Evolutionary conservation across 1,140 invertebrate genomes (phyloP), one percentile per base, ranked within the genome.

Genomic region (Hypsibius dujardini): DNA sequence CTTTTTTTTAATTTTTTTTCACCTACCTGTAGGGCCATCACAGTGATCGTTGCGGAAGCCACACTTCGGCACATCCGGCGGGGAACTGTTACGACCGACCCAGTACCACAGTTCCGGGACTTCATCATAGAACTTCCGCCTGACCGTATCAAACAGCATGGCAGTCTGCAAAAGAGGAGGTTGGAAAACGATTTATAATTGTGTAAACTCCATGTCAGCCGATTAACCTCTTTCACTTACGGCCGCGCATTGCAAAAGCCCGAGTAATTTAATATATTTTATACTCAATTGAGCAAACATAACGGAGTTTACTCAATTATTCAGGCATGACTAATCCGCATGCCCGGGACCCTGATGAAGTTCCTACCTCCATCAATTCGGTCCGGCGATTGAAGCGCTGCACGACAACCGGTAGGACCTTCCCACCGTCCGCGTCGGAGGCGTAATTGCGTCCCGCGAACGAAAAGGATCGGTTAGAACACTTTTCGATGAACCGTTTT

Each of bases 81-180:
- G 62, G 3, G 62, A 42, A 42, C 7, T 67, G 62, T 67, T 67
- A 14, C 62, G 12, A 42, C 42, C 42, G 62, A 67, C 62, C 62
- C 62, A 67, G 62, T 67, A 67, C 62, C 62, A 67, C 62, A 67
- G 42, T 7, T 67, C 62, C 12, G 12, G 12, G 12, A 7, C n/a
- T 7, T 7, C 50, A 56, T n/a, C 50, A 56, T 56, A 56, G n/a
- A 56, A 56, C n/a, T 56, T 56, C 50, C 7, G 7, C n/a, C 7
- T n/a, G 7, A 56, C 50, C 7, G 50, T 56, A 56, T 56, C 50
- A n/a, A 56, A 56, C 50, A 56, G 7, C 50, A 56, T 56, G 50
- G 50, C 50, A 7, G 50, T 7, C 50, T 56, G n/a, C 50, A n/a
- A 56, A 56, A 56, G 7, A 56, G n/a, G 7, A n/a, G n/a, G n/a